Percentiles rank a stretch among this genome's conserved stretches.
phyloP scores from a whole-genome alignment of 2,113 vertebrate genomes.

The Triplophysa siluroides region DNA sequence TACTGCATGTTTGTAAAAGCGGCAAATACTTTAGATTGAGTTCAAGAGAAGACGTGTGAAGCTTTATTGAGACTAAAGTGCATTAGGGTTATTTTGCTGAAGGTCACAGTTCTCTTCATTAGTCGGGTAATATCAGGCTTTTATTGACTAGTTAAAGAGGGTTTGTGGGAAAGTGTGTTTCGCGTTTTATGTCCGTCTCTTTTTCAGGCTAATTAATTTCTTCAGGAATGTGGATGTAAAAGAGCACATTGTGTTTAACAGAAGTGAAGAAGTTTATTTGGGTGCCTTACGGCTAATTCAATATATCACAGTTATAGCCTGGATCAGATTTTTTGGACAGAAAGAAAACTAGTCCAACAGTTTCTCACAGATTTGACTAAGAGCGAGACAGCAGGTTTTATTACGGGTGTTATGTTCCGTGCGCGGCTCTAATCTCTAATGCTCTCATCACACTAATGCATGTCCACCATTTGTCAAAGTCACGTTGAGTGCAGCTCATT shows the following conservation, averaged over 20 bases:
- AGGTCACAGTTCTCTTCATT: conserved; percentile 7
- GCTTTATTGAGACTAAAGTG: not conserved
- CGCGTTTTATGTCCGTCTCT: conserved; percentile 4
- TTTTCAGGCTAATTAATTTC: conserved; percentile 1
- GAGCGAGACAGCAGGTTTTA: conserved; percentile 21
- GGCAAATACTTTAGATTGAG: not conserved
- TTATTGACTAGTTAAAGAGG: not conserved
- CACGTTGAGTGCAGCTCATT: not conserved
- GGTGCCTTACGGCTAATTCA: too few relatives aligned
- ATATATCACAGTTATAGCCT: too few relatives aligned
- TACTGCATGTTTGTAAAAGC: not conserved
- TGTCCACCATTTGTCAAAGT: conserved; percentile 32
- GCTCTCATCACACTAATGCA: conserved; percentile 38
- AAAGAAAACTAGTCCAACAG: too few relatives aligned
- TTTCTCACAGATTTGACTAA: too few relatives aligned
- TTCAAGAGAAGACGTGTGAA: not conserved
- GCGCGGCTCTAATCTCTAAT: conserved; percentile 6
- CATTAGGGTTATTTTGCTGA: not conserved
- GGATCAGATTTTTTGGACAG: too few relatives aligned
- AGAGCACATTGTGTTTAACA: too few relatives aligned
- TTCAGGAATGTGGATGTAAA: not conserved
- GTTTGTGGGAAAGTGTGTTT: not conserved
- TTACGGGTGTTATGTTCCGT: conserved; percentile 21
- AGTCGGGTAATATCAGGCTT: not conserved
- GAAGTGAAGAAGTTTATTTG: too few relatives aligned